phyloP scores from a whole-genome alignment of 1,140 invertebrate species.

The Cheumatopsyche charites region DNA sequence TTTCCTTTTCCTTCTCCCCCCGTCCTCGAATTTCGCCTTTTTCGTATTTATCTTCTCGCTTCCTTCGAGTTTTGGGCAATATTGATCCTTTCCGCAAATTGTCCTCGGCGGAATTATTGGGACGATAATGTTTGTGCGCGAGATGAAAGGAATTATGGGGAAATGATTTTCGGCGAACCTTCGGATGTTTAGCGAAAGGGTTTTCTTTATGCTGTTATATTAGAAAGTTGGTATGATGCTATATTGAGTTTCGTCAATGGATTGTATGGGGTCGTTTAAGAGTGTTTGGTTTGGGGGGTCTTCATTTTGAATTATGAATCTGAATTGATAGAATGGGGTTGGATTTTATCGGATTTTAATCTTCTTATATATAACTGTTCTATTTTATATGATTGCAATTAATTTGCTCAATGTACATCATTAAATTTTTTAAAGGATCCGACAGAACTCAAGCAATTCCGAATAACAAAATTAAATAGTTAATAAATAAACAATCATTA shows the following conservation, averaged over 20 bases:
- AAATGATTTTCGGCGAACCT: not conserved
- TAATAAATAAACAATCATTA: too few relatives aligned
- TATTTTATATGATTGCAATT: too few relatives aligned
- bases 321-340: too few relatives aligned
- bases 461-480: too few relatives aligned
- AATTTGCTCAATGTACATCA: too few relatives aligned
- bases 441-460: too few relatives aligned
- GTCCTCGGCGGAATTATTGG: not conserved
- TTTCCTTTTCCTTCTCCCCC: not conserved
- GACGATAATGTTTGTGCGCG: not conserved
- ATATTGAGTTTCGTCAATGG: not conserved
- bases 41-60: not conserved
- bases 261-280: not conserved
- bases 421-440: too few relatives aligned
- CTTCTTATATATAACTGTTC: too few relatives aligned
- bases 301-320: too few relatives aligned
- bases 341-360: too few relatives aligned
- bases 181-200: not conserved
- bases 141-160: not conserved
- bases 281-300: not conserved
- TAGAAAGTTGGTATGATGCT: not conserved
- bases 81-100: constrained; percentile 19
- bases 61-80: constrained; percentile 1
- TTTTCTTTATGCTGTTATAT: not conserved
- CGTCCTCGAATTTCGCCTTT: not conserved